These are phyloP conservation scores for Drosophila lowei DNA, from an alignment of 1,140 invertebrate species.

Conservation along the genomic window DNA sequence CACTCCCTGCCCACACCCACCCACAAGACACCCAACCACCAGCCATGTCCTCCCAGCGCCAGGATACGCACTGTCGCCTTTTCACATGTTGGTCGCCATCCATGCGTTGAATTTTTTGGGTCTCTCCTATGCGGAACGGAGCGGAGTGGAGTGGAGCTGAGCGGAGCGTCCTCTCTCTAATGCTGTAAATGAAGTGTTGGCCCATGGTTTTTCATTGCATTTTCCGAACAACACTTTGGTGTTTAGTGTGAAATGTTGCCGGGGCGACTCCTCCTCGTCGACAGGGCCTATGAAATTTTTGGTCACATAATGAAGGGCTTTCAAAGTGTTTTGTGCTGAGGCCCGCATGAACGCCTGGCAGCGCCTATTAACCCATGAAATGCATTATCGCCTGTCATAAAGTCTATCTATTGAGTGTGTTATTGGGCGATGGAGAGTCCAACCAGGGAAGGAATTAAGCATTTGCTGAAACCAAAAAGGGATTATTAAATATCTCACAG, in stretches of 20 bases:
- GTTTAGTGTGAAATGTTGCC: slow-evolving; percentile 17
- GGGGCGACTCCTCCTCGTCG: neutral
- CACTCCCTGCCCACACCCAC: slow-evolving; percentile 23
- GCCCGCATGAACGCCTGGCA: too few relatives aligned
- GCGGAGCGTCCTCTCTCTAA: slow-evolving; percentile 18
- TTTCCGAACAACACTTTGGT: slow-evolving; percentile 44
- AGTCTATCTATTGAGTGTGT: neutral
- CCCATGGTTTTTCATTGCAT: slow-evolving; percentile 53
- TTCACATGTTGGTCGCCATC: slow-evolving; percentile 41
- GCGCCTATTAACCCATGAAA: neutral
- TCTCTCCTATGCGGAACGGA: neutral
- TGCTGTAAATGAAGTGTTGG: slow-evolving; percentile 64
- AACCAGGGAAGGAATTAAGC: too few relatives aligned
- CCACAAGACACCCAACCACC: neutral
- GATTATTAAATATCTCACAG: too few relatives aligned
- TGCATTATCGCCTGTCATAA: slow-evolving; percentile 18
- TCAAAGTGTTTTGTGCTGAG: slow-evolving; percentile 6
- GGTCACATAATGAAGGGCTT: slow-evolving; percentile 27
- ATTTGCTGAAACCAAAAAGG: too few relatives aligned
- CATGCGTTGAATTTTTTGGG: slow-evolving; percentile 41
- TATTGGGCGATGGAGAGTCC: too few relatives aligned
- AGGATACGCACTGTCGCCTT: slow-evolving; percentile 44
- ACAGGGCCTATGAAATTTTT: slow-evolving; percentile 19
- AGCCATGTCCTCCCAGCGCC: neutral
- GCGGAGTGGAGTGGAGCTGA: too few relatives aligned